Percentiles rank a stretch among this genome's conserved stretches.
phyloP scores from a whole-genome alignment of 2,888 invertebrate genomes.

The Pachliopta kotzebuea region DNA sequence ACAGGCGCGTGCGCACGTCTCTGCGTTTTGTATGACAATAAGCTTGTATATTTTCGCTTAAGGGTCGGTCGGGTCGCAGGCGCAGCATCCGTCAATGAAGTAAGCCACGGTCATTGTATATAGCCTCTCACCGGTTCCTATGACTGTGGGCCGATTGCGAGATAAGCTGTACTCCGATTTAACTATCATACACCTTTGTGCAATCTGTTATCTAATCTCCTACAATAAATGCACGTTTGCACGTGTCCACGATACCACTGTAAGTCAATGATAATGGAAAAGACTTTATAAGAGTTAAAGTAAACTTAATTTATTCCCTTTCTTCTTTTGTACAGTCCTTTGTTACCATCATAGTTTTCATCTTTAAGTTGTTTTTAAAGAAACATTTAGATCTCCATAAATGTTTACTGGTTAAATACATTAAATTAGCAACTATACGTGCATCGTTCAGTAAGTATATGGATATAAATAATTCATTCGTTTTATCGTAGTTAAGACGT shows the following conservation, averaged over 20 bases:
- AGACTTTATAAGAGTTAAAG: not conserved
- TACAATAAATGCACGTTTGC: constrained; percentile 4
- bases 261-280: not conserved
- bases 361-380: too few relatives aligned
- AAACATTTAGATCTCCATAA: too few relatives aligned
- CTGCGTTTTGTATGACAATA: constrained; percentile 64
- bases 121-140: constrained; percentile 60
- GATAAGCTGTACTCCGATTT: constrained; percentile 1
- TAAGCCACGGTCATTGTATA: constrained; percentile 57
- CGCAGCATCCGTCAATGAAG: constrained; percentile 61
- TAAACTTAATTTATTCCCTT: not conserved
- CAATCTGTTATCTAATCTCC: constrained; percentile 14
- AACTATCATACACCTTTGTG: constrained; percentile 6
- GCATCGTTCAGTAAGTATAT: too few relatives aligned
- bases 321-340: not conserved
- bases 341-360: too few relatives aligned
- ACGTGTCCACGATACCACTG: constrained; percentile 8
- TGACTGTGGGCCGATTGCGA: constrained; percentile 30
- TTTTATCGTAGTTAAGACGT: too few relatives aligned
- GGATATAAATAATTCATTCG: too few relatives aligned
- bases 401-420: too few relatives aligned
- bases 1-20: constrained; percentile 41
- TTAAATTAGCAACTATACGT: too few relatives aligned
- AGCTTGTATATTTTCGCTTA: constrained; percentile 47
- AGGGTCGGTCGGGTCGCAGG: constrained; percentile 55